Percentiles rank a stretch among this genome's conserved stretches.
These are phyloP conservation scores for Lithosia quadra DNA, from an alignment of 2,888 invertebrate species.

Conservation along the genomic window DNA sequence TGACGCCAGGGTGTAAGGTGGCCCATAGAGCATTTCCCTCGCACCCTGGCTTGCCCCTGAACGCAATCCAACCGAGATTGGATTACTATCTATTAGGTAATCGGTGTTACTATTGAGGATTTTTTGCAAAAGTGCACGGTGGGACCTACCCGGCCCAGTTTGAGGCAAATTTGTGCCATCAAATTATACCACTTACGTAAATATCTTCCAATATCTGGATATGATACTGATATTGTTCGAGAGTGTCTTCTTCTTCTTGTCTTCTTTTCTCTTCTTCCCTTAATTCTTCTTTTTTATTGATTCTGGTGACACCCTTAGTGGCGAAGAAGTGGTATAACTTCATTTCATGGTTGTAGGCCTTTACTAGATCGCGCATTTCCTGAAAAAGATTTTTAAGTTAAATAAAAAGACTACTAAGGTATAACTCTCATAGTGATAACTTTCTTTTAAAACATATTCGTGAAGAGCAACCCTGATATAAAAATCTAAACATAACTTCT, in stretches of 20 bases:
- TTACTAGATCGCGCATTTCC: conserved; percentile 93
- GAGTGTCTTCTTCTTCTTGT: conserved; percentile 55
- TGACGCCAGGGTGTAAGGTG: too few relatives aligned
- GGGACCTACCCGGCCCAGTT: too few relatives aligned
- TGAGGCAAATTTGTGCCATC: too few relatives aligned
- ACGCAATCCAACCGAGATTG: too few relatives aligned
- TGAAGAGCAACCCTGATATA: too few relatives aligned
- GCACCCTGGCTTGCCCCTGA: too few relatives aligned
- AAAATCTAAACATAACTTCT: too few relatives aligned
- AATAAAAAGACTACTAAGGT: background rate
- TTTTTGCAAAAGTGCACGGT: too few relatives aligned
- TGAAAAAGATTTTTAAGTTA: conserved; percentile 44
- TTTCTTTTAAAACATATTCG: too few relatives aligned
- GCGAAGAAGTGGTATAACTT: conserved; percentile 91
- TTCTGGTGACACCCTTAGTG: conserved; percentile 89
- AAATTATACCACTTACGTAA: conserved; percentile 63
- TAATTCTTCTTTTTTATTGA: conserved; percentile 85
- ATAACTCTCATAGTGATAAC: background rate
- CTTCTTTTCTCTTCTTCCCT: conserved; percentile 58
- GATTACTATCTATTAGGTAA: too few relatives aligned
- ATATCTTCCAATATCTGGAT: conserved; percentile 66
- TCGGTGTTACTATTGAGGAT: too few relatives aligned
- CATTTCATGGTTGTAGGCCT: conserved; percentile 91
- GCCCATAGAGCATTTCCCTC: too few relatives aligned
- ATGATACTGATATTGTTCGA: conserved; percentile 57